phyloP scores from a whole-genome alignment of 2,113 vertebrate genomes.

The Engystomops pustulosus region DNA sequence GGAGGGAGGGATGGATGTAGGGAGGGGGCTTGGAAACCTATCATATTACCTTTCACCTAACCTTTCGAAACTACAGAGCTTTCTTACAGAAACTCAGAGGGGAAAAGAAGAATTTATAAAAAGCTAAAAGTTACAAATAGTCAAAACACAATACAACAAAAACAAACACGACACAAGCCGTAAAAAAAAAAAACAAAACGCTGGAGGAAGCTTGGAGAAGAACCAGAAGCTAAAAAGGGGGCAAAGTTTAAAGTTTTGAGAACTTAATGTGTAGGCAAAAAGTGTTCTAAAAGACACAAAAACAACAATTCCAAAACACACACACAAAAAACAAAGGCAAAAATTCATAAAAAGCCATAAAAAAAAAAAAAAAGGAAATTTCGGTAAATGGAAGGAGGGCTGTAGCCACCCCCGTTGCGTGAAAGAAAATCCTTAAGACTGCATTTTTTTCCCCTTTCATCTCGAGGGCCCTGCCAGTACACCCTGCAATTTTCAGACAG shows the following conservation, averaged over 20 bases:
- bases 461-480: constrained; percentile 69
- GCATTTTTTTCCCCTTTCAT: constrained; percentile 75
- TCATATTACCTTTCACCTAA: constrained; percentile 64
- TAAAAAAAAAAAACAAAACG: neutral
- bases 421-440: constrained; percentile 65
- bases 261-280: too few species aligned
- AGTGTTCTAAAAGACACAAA: neutral
- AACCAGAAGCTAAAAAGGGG: too few species aligned
- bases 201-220: neutral
- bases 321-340: neutral
- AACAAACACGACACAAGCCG: neutral
- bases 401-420: constrained; percentile 33
- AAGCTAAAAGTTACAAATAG: neutral
- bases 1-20: constrained; percentile 1
- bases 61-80: constrained; percentile 55
- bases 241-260: too few species aligned
- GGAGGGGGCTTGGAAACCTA: constrained; percentile 61
- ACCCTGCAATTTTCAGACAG: constrained; percentile 83
- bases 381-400: constrained; percentile 35
- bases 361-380: neutral
- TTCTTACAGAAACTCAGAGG: constrained; percentile 14
- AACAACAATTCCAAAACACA: neutral
- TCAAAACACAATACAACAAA: neutral
- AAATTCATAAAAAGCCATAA: neutral
- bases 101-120: neutral